Evolutionary conservation across 2,797 vertebrate species (phyloP).

Genomic region (Austrolebias charrua): DNA sequence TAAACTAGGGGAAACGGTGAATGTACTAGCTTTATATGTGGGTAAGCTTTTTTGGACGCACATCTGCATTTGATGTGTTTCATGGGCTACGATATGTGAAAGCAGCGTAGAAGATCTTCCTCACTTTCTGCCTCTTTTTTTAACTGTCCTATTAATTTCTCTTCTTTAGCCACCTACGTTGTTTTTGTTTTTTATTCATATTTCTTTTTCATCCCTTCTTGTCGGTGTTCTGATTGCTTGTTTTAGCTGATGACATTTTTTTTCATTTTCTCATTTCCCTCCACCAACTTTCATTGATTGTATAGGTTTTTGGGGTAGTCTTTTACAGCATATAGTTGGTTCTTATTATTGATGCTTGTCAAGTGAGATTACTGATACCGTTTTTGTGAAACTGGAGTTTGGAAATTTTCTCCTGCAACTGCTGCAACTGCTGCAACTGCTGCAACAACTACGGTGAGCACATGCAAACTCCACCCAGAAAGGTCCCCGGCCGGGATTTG

Average conservation of each 20-base stretch:
- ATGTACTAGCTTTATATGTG: constrained; percentile 14
- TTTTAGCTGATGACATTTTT: too few relatives aligned
- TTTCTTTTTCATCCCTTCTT: too few relatives aligned
- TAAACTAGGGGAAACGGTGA: too few relatives aligned
- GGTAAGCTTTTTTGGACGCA: background rate
- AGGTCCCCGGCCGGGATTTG: too few relatives aligned
- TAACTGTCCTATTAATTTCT: background rate
- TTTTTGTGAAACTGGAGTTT: background rate
- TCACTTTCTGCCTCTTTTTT: background rate
- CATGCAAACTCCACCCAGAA: too few relatives aligned
- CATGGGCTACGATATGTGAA: background rate
- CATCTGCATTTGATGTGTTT: constrained; percentile 5
- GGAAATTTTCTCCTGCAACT: background rate
- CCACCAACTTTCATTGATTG: too few relatives aligned
- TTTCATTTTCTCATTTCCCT: too few relatives aligned
- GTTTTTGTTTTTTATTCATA: background rate
- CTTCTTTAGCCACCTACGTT: background rate
- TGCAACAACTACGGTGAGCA: too few relatives aligned
- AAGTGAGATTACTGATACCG: background rate
- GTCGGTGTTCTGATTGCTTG: too few relatives aligned
- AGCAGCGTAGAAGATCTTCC: constrained; percentile 1
- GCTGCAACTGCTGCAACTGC: background rate
- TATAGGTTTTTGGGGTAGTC: too few relatives aligned
- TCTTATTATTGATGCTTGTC: too few relatives aligned
- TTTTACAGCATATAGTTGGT: too few relatives aligned